These are phyloP conservation scores for Alexandromys fortis DNA, from an alignment of 2,113 vertebrate genomes.

Conservation along the genomic window DNA sequence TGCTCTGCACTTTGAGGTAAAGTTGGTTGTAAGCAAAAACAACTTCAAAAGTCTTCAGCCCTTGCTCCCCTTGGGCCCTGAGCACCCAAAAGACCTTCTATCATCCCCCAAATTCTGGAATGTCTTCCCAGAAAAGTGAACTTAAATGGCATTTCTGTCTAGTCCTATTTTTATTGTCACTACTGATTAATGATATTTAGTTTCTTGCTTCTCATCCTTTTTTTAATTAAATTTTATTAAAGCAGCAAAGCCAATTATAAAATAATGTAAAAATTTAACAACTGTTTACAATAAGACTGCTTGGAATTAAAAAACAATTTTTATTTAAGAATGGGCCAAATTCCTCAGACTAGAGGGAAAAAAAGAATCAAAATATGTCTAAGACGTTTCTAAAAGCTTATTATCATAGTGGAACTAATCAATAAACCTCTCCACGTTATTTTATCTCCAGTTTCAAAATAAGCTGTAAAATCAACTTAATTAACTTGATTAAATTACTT, in stretches of 20 bases:
- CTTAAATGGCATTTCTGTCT: slow-evolving; percentile 71
- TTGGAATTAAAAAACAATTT: slow-evolving; percentile 66
- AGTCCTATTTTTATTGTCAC: slow-evolving; percentile 61
- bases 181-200: slow-evolving; percentile 40
- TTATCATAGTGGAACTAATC: slow-evolving; percentile 77
- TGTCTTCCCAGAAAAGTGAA: slow-evolving; percentile 76
- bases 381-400: slow-evolving; percentile 75
- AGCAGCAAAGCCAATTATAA: slow-evolving; percentile 28
- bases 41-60: slow-evolving; percentile 69
- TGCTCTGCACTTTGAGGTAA: slow-evolving; percentile 65
- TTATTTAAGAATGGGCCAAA: slow-evolving; percentile 63
- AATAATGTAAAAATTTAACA: slow-evolving; percentile 71
- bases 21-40: slow-evolving; percentile 72
- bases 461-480: slow-evolving; percentile 75
- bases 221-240: slow-evolving; percentile 28
- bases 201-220: slow-evolving; percentile 40
- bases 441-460: slow-evolving; percentile 79
- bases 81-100: slow-evolving; percentile 66
- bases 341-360: slow-evolving; percentile 24
- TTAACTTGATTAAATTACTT: slow-evolving; percentile 75
- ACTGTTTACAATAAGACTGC: slow-evolving; percentile 51
- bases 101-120: slow-evolving; percentile 72
- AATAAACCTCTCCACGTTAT: slow-evolving; percentile 63
- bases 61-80: slow-evolving; percentile 69
- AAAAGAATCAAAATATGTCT: slow-evolving; percentile 50